Percentiles rank a stretch among this genome's conserved stretches.
These are phyloP conservation scores for Semicossyphus pulcher DNA, from an alignment of 2,113 vertebrate species.

Conservation along the genomic window DNA sequence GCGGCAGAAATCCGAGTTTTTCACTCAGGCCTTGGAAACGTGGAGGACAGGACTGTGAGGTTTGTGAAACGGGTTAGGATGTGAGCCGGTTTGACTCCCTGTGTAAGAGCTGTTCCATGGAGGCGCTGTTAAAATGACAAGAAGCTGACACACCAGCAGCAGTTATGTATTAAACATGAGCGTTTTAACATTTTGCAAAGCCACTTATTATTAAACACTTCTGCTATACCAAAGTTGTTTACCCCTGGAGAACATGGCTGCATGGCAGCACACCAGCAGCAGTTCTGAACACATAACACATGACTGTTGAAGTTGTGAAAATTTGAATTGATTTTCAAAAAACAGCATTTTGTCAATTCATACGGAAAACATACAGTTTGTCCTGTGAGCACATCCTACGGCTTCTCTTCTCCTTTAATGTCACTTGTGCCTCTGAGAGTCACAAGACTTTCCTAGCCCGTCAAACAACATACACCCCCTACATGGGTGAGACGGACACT, in stretches of 20 bases:
- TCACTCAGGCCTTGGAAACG: constrained; percentile 45
- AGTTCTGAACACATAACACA: not conserved
- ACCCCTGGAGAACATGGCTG: constrained; percentile 29
- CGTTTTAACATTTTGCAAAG: constrained; percentile 22
- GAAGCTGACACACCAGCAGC: constrained; percentile 43
- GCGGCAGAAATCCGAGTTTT: constrained; percentile 44
- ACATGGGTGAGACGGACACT: constrained; percentile 16
- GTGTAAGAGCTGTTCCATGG: constrained; percentile 19
- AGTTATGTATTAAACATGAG: constrained; percentile 56
- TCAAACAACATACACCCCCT: constrained; percentile 9
- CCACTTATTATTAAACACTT: constrained; percentile 51
- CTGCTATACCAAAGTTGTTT: constrained; percentile 43
- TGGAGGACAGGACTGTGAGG: constrained; percentile 24
- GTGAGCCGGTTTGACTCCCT: constrained; percentile 45
- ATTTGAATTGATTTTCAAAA: not conserved
- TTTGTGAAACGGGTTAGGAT: constrained; percentile 18
- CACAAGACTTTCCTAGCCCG: not conserved
- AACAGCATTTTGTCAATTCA: constrained; percentile 3
- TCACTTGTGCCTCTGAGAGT: not conserved
- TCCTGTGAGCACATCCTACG: not conserved
- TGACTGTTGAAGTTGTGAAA: not conserved
- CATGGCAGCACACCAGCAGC: not conserved
- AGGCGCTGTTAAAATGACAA: constrained; percentile 55
- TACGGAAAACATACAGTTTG: constrained; percentile 1
- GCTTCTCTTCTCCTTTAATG: not conserved